Percentiles rank a stretch among this genome's conserved stretches.
phyloP scores from a whole-genome alignment of 2,888 invertebrate genomes.

The Proisotoma minuta region DNA sequence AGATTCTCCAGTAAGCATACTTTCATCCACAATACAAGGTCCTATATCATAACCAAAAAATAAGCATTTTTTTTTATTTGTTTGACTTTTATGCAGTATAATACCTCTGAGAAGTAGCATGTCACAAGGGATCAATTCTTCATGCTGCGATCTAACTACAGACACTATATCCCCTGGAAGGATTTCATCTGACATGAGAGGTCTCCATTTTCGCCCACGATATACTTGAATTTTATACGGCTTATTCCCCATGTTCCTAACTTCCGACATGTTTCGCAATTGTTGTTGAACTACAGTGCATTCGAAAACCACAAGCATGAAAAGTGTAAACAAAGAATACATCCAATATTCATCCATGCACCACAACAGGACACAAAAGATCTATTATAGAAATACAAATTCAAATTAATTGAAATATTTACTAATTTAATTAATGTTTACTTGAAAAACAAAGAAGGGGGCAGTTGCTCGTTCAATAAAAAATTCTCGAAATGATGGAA shows the following conservation, averaged over 20 bases:
- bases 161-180: constrained; percentile 96
- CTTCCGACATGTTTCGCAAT: constrained; percentile 94
- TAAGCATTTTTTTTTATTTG: too few species aligned
- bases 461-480: constrained; percentile 97
- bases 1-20: constrained; percentile 97
- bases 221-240: constrained; percentile 87
- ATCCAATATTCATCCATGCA: constrained; percentile 99
- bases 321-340: constrained; percentile 90
- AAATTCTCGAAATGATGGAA: constrained; percentile 93
- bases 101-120: constrained; percentile 75
- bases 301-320: constrained; percentile 94
- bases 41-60: constrained; percentile 50
- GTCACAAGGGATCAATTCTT: constrained; percentile 93
- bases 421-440: constrained; percentile 9
- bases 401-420: background rate
- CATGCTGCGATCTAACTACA: constrained; percentile 76
- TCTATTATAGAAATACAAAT: constrained; percentile 85
- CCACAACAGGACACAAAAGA: constrained; percentile 97
- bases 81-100: too few species aligned
- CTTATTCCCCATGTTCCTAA: constrained; percentile 98
- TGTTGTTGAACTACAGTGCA: constrained; percentile 98
- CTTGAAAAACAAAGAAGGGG: constrained; percentile 98
- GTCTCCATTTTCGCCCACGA: constrained; percentile 83
- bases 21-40: constrained; percentile 97
- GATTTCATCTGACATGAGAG: constrained; percentile 76